Evolutionary conservation across 2,888 invertebrate genomes (phyloP), one percentile per base, ranked within the genome.

Genomic region (Helicoverpa assulta): DNA sequence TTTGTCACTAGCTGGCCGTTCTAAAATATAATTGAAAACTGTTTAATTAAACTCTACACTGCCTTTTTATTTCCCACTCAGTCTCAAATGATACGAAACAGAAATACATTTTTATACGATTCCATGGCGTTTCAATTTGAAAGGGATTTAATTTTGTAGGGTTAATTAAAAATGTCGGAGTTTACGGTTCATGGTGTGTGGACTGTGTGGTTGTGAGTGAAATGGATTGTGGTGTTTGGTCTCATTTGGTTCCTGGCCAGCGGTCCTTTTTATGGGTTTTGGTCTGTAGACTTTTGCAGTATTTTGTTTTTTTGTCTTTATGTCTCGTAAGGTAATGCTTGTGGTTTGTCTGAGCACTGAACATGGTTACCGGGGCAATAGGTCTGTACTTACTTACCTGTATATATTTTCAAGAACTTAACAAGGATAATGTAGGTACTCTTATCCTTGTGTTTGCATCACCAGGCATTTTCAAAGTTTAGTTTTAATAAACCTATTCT

Each of bases 1-100:
- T 70, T 68, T 73, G 59, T 65, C 67, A 52, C 61, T 65, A 70
- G 67, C 14, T 78, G 74, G 80, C 83, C 70, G 79, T 78, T 82
- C 76, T 84, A 80, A 86, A 88, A 85, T 89, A 85, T 88, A 89
- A 90, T 90, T 89, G 2, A 4, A 88, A 89, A 89, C 85, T 86
- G 86, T 88, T 87, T 85, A 90, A 89, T 89, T 85, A 85, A 89
- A 85, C 76, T 83, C 73, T 79, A 82, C 74, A 76, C 76, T 78
- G 59, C 47, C 58, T 62, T 80, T 80, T 76, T 60, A 72, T 71
- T 79, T 70, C 75, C 56, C 65, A 65, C 60, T 64, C 65, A 18
- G 54, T 53, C 62, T 71, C 78, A 76, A 82, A 81, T 74, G 77
- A 73, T 62, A 18, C 59, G 67, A 75, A 69, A 74, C 55, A 71